Base-by-base conservation (phyloP, 2,888 invertebrate genomes). In the Bugula neritina region DNA sequence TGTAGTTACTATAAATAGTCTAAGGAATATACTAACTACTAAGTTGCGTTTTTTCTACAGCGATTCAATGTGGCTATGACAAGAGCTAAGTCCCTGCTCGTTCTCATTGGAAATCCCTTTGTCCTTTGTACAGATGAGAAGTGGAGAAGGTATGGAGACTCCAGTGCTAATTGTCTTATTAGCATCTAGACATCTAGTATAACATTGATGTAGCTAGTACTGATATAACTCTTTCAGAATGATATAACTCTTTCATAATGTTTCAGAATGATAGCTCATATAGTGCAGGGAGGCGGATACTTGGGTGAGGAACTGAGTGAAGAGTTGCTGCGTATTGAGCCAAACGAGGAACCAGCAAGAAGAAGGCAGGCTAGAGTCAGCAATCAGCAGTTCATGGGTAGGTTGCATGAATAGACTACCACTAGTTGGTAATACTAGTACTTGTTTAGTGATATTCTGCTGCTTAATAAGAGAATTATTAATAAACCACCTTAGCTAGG, bases 61-160 rank as follows among this genome's bases (percentile, higher is more conserved):
- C 77, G 81, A 69, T 80, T 81, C 72, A 81, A 81, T 74, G 81
- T 81, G 57, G 79, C 81, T 2, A 57, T 81, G 25, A 81, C 80
- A 0, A 71, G 81, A 72, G 78, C 81, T 35, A 80, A 80, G 72
- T 79, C 81, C 1, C 76, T 81, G 71, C 72, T 81, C 69, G 77
- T 81, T 69, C 78, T 81, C 25, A 75, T 81, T 52, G 81, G 81
- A 13, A 80, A 81, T 73, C 80, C 80, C 2, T 73, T 75, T 55
- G 76, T 79, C 21, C 74, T 81, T 57, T 73, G 76, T 70, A 72
- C 74, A 63, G 80, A 81, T 72, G n/a, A 72, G 3, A 73, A 78
- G 72, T 81, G 80, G 80, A 76, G 75, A 72, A 74, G 73, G 80
- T 80, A 31, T n/a, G n/a, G n/a, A n/a, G n/a, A n/a, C n/a, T n/a